Conservation (phyloP, 2,888 invertebrate genomes). For the Liodrosophila aerea region DNA sequence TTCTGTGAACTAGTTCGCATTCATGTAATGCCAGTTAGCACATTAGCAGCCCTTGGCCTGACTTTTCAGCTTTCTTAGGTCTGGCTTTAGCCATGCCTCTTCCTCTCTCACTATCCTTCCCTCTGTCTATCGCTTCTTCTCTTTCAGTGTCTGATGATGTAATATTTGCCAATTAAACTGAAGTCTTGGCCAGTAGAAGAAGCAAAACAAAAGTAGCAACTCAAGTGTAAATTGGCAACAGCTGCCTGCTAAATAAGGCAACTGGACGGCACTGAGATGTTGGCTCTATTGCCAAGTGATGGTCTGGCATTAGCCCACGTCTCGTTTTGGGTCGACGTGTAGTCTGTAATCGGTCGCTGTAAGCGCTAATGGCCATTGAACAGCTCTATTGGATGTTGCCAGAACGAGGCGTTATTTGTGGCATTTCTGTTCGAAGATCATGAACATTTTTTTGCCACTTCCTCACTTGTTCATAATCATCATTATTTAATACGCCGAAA, state of each 20-base stretch:
- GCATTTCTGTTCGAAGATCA: conserved; percentile 22
- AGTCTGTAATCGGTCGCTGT: conserved; percentile 73
- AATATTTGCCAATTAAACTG: conserved; percentile 43
- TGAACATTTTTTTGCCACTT: conserved; percentile 46
- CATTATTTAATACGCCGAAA: conserved; percentile 73
- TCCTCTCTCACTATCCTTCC: background rate
- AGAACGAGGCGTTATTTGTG: conserved; percentile 38
- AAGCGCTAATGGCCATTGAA: conserved; percentile 74
- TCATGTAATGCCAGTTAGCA: conserved; percentile 72
- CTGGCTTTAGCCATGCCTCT: background rate
- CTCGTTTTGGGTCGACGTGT: conserved; percentile 39
- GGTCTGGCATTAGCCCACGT: conserved; percentile 67
- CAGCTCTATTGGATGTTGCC: conserved; percentile 12
- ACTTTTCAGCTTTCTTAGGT: background rate
- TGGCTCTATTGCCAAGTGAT: conserved; percentile 50
- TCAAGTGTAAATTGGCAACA: conserved; percentile 68
- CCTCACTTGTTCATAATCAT: conserved; percentile 75
- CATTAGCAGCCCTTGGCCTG: no score
- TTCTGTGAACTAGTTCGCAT: conserved; percentile 48
- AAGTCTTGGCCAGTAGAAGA: conserved; percentile 22
- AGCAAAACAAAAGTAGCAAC: conserved; percentile 14
- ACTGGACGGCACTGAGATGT: conserved; percentile 16
- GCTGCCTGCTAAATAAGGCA: conserved; percentile 70
- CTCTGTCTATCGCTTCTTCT: background rate
- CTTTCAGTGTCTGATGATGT: conserved; percentile 57